Evolutionary conservation across 2,888 invertebrate genomes (phyloP), one percentile per base, ranked within the genome.

Genomic region (Amaurobius ferox): DNA sequence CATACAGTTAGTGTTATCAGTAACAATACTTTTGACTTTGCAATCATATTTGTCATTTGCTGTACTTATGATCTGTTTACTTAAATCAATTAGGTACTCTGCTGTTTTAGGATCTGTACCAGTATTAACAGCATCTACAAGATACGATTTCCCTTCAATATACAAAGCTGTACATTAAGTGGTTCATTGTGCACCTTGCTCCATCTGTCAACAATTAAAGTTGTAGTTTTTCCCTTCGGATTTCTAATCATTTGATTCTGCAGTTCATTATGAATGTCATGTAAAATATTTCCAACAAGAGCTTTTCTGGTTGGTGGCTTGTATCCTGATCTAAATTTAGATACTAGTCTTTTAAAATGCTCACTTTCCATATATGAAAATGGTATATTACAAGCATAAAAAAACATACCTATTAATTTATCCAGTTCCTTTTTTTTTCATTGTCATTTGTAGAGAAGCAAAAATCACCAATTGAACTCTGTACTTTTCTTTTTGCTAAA

Each of bases 11-110:
- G 23, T 35, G 23, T 23, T 73, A 61, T 2, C 61, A 23, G 16
- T 55, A 44, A 40, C 62, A 23, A 30, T 11, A n/a, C n/a, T n/a
- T 48, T 35, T 48, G 28, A 71, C 28, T 71, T 39, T 71, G 28
- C 71, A 71, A 71, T 71, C 48, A 30, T 71, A 44, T 71, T 71
- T 48, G 7, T 71, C 71, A 23, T 28, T 44, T 48, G 28, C 35
- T 23, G 61, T 73, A n/a, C 32, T 35, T 19, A 73, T 73, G 0
- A 61, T 61, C 11, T 62, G 26, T 23, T 32, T 73, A 61, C 32
- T 35, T 62, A 62, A 62, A 62, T 73, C 32, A 61, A 39, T 32
- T 23, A 55, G 30, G 9, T 68, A 39, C 16, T 39, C 40, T 39
- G 68, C 39, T 39, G 16, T 68, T 39, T 68, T 68, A n/a, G 64